Evolutionary conservation across 1,140 invertebrate species (phyloP).

Genomic region (Drosophila arizonae): DNA sequence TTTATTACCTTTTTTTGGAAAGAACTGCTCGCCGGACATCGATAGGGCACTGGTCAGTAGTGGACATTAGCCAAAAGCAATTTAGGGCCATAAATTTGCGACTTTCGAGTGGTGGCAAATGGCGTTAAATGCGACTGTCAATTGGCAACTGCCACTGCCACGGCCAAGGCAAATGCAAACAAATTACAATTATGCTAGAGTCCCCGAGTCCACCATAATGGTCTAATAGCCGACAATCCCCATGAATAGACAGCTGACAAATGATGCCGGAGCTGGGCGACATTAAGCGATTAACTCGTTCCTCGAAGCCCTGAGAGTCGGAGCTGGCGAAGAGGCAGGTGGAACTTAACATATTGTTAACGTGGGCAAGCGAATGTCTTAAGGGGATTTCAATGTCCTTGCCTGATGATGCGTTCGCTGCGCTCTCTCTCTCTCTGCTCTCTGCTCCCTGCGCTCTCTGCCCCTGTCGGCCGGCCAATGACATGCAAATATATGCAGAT

Average conservation of each 20-base stretch:
- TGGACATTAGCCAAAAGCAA: conserved; percentile 72
- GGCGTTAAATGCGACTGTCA: conserved; percentile 40
- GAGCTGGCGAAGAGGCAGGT: neutral
- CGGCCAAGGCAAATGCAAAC: conserved; percentile 54
- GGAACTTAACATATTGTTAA: conserved; percentile 79
- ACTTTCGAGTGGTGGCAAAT: conserved; percentile 40
- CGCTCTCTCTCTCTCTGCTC: neutral
- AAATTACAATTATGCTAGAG: conserved; percentile 73
- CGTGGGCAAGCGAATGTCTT: conserved; percentile 72
- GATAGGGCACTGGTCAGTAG: conserved; percentile 36
- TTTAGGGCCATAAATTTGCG: conserved; percentile 63
- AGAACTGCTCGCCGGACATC: conserved; percentile 9
- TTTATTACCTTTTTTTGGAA: conserved; percentile 70
- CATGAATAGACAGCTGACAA: conserved; percentile 68
- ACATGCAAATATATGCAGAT: conserved; percentile 83
- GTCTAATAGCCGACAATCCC: conserved; percentile 14
- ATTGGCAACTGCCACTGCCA: conserved; percentile 11
- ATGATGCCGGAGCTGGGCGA: conserved; percentile 55
- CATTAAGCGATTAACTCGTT: conserved; percentile 81
- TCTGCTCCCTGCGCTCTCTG: too few relatives aligned
- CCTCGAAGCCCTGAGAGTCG: neutral
- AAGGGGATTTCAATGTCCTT: conserved; percentile 77
- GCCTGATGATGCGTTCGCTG: conserved; percentile 71
- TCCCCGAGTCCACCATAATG: neutral
- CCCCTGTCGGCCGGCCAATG: conserved; percentile 47